A percentile compares a stretch with the other conserved stretches of the same genome.
Evolutionary conservation across 2,113 vertebrate genomes (phyloP).

Genomic region (Malurus cyaneus): DNA sequence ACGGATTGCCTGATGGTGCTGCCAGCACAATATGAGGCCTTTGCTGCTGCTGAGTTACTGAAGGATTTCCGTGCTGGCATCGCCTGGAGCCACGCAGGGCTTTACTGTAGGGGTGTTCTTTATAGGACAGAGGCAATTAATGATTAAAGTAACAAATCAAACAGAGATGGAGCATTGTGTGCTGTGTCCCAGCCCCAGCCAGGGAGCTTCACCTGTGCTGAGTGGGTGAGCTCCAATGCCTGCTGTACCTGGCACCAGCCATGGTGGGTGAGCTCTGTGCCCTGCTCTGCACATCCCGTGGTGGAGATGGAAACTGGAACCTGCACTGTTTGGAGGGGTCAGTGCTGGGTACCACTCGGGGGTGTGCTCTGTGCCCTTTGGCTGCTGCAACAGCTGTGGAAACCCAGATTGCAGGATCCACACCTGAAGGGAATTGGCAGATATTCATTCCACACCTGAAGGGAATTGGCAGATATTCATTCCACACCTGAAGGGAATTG

Average conservation of each 20-base stretch:
- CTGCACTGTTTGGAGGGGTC: neutral
- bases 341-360: fast-evolving
- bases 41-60: neutral
- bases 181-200: neutral
- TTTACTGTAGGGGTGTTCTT: fast-evolving
- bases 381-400: neutral
- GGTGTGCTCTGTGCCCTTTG: neutral
- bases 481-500: no score
- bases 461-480: no score
- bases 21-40: neutral
- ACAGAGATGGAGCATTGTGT: fast-evolving
- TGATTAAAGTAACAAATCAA: neutral
- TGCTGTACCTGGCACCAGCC: no score
- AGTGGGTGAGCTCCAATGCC: neutral
- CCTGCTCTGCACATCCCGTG: fast-evolving
- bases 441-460: no score
- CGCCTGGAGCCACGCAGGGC: fast-evolving
- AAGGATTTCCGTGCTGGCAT: fast-evolving
- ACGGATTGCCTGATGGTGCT: neutral
- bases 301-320: neutral
- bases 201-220: neutral
- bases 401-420: neutral
- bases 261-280: neutral
- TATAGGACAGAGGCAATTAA: fast-evolving
- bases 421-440: no score